A percentile compares a stretch with the other conserved stretches of the same genome.
Conservation (phyloP, 2,888 invertebrate species). For the Uloborus plumipes region DNA sequence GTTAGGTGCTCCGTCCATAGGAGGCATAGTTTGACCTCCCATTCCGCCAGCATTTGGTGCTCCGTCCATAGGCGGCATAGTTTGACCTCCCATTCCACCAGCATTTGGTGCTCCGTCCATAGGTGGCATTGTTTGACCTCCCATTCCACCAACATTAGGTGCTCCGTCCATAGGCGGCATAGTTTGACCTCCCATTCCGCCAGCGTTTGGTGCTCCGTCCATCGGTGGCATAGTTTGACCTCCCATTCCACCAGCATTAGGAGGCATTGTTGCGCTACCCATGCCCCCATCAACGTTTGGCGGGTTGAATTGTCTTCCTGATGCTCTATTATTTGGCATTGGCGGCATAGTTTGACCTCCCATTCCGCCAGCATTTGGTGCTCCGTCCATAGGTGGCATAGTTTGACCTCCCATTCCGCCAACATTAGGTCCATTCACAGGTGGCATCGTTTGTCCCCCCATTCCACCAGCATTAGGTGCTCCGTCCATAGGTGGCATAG, state of each 20-base stretch:
- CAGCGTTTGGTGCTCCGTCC: no score
- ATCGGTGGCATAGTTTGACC: not conserved
- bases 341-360: not conserved
- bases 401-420: not conserved
- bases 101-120: no score
- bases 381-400: constrained; percentile 8
- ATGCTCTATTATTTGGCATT: not conserved
- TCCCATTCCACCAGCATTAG: constrained; percentile 1
- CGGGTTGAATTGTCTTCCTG: no score
- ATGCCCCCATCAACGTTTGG: not conserved
- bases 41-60: no score
- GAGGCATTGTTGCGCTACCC: not conserved
- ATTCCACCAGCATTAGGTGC: no score
- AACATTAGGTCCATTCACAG: not conserved
- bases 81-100: not conserved
- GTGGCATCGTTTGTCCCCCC: constrained; percentile 7
- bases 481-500: no score
- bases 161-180: no score
- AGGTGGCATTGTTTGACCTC: no score
- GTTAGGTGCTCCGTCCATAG: no score
- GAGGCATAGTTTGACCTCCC: no score
- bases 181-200: no score
- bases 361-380: not conserved
- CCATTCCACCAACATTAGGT: no score
- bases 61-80: not conserved